Percentiles rank a stretch among this genome's conserved stretches.
phyloP scores from a whole-genome alignment of 1,140 invertebrate species.

The Mizuhopecten yessoensis region DNA sequence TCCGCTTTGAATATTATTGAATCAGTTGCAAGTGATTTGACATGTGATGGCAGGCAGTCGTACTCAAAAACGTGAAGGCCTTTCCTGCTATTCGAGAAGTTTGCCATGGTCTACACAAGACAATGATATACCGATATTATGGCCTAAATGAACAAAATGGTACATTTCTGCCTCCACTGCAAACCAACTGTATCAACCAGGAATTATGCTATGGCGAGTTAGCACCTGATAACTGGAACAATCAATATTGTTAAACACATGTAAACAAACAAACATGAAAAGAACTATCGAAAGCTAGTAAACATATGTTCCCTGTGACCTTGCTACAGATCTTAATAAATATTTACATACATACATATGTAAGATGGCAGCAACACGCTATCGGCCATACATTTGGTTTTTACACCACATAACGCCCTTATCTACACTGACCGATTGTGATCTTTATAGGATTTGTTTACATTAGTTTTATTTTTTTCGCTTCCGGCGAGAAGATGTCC shows the following conservation, averaged over 20 bases:
- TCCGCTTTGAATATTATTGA: no score
- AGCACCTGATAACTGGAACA: not conserved
- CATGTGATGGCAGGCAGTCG: no score
- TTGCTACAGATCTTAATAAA: not conserved
- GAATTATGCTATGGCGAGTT: no score
- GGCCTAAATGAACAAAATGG: no score
- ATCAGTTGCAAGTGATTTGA: no score
- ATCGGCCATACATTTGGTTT: not conserved
- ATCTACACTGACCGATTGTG: not conserved
- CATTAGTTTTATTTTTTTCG: not conserved
- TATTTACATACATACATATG: slow-evolving; percentile 39
- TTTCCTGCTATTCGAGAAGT: no score
- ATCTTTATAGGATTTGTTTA: not conserved
- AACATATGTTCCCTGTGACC: not conserved
- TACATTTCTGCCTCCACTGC: no score
- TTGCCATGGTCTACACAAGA: no score
- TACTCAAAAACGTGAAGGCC: no score
- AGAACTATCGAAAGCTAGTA: not conserved
- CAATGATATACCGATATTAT: no score
- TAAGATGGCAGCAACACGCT: not conserved
- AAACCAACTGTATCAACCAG: no score
- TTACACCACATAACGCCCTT: not conserved
- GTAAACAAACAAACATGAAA: not conserved
- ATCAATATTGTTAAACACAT: not conserved
- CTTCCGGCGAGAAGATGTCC: not conserved